Evolutionary conservation across 2,888 invertebrate genomes (phyloP).

Genomic region (Ormyrus nitidulus): DNA sequence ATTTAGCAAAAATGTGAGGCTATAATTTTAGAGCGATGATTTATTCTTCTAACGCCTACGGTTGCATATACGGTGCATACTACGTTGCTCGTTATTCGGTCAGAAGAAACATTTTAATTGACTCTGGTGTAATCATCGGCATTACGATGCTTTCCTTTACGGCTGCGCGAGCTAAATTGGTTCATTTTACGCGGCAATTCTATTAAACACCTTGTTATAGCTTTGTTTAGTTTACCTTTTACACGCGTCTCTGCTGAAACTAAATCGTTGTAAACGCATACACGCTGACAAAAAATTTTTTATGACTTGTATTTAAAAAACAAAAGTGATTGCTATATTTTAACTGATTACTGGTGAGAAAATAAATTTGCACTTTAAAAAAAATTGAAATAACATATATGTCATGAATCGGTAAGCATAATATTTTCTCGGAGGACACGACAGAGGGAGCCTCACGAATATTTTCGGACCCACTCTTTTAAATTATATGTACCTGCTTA

Average conservation of each 20-base stretch:
- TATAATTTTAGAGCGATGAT: conserved; percentile 45
- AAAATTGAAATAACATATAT: too few relatives aligned
- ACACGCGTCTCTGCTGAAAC: too few relatives aligned
- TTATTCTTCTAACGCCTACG: conserved; percentile 44
- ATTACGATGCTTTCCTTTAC: conserved; percentile 5
- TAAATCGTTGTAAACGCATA: too few relatives aligned
- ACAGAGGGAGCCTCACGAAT: conserved; percentile 15
- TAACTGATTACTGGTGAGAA: too few relatives aligned
- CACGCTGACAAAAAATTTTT: too few relatives aligned
- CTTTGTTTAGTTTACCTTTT: neutral
- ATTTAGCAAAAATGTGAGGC: conserved; percentile 41
- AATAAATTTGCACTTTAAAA: too few relatives aligned
- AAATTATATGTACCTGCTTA: too few relatives aligned
- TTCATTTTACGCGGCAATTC: neutral
- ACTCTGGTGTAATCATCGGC: conserved; percentile 25
- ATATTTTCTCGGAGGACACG: conserved; percentile 13
- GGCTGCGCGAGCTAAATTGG: neutral
- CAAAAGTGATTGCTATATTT: too few relatives aligned
- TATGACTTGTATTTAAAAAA: too few relatives aligned
- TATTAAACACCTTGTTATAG: conserved; percentile 14
- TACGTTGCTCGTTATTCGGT: conserved; percentile 19
- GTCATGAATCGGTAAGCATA: conserved; percentile 1
- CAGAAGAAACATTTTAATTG: conserved; percentile 39
- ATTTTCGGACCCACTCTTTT: neutral
- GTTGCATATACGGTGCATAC: neutral